Evolutionary conservation across 2,113 vertebrate species (phyloP).

Genomic region (Peromyscus maniculatus): DNA sequence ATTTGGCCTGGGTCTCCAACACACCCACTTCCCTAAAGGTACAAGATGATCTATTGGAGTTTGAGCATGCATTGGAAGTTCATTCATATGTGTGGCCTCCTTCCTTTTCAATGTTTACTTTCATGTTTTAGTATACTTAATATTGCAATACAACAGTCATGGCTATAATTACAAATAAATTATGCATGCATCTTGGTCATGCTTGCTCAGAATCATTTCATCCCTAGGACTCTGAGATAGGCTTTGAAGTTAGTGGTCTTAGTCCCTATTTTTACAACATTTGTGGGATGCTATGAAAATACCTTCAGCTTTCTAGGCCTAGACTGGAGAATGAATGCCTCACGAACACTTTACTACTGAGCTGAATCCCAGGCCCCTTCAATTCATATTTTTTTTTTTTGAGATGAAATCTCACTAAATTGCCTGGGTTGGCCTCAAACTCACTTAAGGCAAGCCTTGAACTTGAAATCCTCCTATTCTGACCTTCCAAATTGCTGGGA

Average conservation of each 20-base stretch:
- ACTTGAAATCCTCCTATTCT: not conserved
- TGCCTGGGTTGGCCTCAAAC: not conserved
- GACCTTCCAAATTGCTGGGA: not conserved
- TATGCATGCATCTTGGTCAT: not conserved
- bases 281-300: not conserved
- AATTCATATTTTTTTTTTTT: not conserved
- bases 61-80: not conserved
- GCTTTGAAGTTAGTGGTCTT: not conserved
- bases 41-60: not conserved
- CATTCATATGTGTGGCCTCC: not conserved
- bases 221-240: not conserved
- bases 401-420: not conserved
- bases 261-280: not conserved
- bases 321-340: not conserved
- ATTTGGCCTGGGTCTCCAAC: not conserved
- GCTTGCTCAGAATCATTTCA: not conserved
- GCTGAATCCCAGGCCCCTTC: not conserved
- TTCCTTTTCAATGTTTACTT: slow-evolving; percentile 14
- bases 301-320: not conserved
- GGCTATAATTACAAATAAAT: not conserved
- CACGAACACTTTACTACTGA: not conserved
- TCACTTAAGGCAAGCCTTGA: not conserved
- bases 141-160: not conserved
- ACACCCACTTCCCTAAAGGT: not conserved
- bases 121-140: not conserved